A percentile compares a stretch with the other conserved stretches of the same genome.
Evolutionary conservation across 2,888 invertebrate genomes (phyloP).

Genomic region (Allophyes oxyacanthae): DNA sequence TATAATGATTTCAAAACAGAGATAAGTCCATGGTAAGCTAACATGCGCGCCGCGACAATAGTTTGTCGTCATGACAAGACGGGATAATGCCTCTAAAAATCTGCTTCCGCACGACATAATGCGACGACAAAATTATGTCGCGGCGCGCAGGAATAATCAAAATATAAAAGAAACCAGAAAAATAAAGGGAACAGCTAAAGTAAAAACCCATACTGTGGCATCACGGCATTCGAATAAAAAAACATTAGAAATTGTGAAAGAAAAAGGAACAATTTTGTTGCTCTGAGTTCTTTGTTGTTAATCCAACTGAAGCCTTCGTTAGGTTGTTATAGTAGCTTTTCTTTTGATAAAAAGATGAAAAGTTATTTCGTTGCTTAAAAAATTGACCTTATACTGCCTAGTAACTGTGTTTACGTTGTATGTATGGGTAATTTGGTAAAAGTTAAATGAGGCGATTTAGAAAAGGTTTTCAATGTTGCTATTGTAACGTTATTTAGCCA

Average conservation of each 20-base stretch:
- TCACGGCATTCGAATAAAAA: neutral
- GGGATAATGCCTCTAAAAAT: too few relatives aligned
- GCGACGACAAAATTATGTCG: too few relatives aligned
- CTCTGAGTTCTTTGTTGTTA: conserved; percentile 24
- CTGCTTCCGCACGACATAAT: too few relatives aligned
- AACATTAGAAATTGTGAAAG: neutral
- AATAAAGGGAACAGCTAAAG: too few relatives aligned
- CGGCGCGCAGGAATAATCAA: too few relatives aligned
- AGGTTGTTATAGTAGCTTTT: conserved; percentile 21
- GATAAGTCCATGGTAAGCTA: too few relatives aligned
- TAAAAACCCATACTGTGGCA: too few relatives aligned
- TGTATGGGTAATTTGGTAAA: conserved; percentile 5
- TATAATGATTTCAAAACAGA: too few relatives aligned
- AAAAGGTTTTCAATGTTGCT: neutral
- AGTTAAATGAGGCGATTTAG: conserved; percentile 4
- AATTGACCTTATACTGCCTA: neutral
- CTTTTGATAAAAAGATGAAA: conserved; percentile 12
- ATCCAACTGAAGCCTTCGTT: conserved; percentile 15
- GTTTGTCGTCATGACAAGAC: too few relatives aligned
- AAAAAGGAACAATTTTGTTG: conserved; percentile 4
- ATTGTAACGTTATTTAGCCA: neutral
- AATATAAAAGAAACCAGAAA: too few relatives aligned
- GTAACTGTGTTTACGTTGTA: neutral
- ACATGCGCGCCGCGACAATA: too few relatives aligned
- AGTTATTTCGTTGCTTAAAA: conserved; percentile 3